Conservation (phyloP, 2,797 vertebrate species). For the Sebastes dallii region DNA sequence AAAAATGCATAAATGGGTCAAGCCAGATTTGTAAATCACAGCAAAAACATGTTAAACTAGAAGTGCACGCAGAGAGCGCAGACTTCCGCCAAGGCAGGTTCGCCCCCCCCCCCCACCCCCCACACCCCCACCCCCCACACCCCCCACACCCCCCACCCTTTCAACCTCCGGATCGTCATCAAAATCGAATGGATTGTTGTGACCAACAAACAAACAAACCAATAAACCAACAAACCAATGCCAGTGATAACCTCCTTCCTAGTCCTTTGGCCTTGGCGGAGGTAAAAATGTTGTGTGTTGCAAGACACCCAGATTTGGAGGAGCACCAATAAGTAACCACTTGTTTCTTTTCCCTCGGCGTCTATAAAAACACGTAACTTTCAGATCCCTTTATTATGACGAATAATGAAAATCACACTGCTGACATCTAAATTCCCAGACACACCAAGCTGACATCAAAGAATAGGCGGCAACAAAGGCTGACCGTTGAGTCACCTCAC, state of each 20-base stretch:
- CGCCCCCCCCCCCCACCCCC: too few relatives aligned
- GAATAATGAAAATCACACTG: background rate
- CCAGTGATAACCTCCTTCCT: too few relatives aligned
- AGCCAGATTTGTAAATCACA: background rate
- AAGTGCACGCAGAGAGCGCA: too few relatives aligned
- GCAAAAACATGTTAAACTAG: background rate
- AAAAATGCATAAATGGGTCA: background rate
- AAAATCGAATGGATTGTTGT: too few relatives aligned
- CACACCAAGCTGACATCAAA: too few relatives aligned
- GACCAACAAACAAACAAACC: too few relatives aligned
- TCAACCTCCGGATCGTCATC: too few relatives aligned
- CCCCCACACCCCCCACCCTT: accelerated
- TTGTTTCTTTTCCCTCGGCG: background rate
- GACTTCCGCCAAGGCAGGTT: too few relatives aligned
- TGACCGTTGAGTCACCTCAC: too few relatives aligned
- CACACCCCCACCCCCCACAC: accelerated
- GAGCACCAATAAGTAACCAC: background rate
- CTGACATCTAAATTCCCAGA: background rate
- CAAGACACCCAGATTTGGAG: background rate
- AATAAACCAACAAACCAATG: too few relatives aligned
- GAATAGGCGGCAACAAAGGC: too few relatives aligned
- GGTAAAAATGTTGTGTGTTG: background rate
- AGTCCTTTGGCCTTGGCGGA: too few relatives aligned
- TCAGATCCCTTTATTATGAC: background rate
- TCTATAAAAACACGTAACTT: background rate